These are phyloP conservation scores for Polyodon spathula DNA, from an alignment of 2,113 vertebrate species.

Conservation along the genomic window DNA sequence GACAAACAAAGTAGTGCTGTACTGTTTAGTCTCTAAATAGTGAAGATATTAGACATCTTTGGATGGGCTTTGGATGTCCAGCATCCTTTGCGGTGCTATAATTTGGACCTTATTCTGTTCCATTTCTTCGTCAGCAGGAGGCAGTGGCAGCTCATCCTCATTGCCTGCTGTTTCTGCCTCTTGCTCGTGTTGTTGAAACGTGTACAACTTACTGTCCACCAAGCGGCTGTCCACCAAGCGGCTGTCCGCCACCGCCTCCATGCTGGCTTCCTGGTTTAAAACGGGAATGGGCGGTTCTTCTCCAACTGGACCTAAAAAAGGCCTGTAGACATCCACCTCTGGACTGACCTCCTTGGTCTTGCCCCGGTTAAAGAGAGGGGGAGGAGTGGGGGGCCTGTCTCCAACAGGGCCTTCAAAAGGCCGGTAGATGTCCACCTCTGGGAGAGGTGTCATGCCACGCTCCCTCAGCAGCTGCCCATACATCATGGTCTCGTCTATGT, in stretches of 20 bases:
- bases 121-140: constrained; percentile 38
- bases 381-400: constrained; percentile 62
- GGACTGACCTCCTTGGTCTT: constrained; percentile 30
- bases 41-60: too few relatives aligned
- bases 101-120: neutral
- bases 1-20: too few relatives aligned
- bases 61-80: too few relatives aligned
- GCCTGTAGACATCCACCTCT: constrained; percentile 55
- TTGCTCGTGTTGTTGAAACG: too few relatives aligned
- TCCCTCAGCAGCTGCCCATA: constrained; percentile 68
- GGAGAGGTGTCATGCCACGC: constrained; percentile 28
- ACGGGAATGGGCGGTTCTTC: constrained; percentile 58
- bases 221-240: constrained; percentile 51
- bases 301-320: constrained; percentile 61
- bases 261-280: constrained; percentile 42
- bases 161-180: too few relatives aligned
- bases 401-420: constrained; percentile 57
- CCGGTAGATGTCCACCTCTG: constrained; percentile 46
- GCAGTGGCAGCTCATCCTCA: constrained; percentile 40
- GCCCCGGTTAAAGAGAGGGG: constrained; percentile 40
- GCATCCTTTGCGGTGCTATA: too few relatives aligned
- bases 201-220: constrained; percentile 66
- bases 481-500: constrained; percentile 75
- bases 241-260: too few relatives aligned
- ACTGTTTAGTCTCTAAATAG: too few relatives aligned